Conservation (phyloP, 2,113 vertebrate genomes). For the Chunga burmeisteri region DNA sequence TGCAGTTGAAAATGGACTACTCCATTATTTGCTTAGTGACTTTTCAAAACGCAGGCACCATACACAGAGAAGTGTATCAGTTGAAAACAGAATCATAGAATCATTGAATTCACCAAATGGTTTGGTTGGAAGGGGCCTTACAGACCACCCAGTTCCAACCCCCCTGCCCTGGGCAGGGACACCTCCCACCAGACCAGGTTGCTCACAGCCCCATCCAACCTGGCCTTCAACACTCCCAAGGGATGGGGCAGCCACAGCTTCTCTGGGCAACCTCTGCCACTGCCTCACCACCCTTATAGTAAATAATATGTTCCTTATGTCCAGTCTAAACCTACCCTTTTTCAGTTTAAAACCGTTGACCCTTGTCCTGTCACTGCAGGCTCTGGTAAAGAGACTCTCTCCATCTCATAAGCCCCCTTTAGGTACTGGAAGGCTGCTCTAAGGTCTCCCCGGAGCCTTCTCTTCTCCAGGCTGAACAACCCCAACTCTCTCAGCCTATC, state of each 20-base stretch:
- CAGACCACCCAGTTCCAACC: neutral
- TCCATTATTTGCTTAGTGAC: neutral
- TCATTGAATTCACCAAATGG: neutral
- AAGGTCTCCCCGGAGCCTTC: neutral
- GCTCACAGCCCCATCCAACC: neutral
- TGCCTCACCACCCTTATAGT: too few relatives aligned
- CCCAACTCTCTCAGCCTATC: neutral
- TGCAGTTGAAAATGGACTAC: neutral
- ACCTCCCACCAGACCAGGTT: too few relatives aligned
- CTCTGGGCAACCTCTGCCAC: too few relatives aligned
- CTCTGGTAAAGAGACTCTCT: too few relatives aligned
- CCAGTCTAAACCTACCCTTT: too few relatives aligned
- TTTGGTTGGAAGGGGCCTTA: neutral
- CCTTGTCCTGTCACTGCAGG: too few relatives aligned
- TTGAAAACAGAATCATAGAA: neutral
- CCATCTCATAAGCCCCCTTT: neutral
- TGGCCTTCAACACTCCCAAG: neutral
- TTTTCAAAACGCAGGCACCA: neutral
- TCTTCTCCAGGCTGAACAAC: neutral
- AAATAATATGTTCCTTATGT: too few relatives aligned
- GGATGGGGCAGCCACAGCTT: too few relatives aligned
- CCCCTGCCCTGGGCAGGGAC: neutral
- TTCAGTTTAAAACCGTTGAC: too few relatives aligned
- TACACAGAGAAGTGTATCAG: neutral
- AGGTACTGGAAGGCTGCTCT: accelerated